Percentiles rank a stretch among this genome's conserved stretches.
Evolutionary conservation across 1,140 invertebrate genomes (phyloP).

Genomic region (Penaeus indicus): DNA sequence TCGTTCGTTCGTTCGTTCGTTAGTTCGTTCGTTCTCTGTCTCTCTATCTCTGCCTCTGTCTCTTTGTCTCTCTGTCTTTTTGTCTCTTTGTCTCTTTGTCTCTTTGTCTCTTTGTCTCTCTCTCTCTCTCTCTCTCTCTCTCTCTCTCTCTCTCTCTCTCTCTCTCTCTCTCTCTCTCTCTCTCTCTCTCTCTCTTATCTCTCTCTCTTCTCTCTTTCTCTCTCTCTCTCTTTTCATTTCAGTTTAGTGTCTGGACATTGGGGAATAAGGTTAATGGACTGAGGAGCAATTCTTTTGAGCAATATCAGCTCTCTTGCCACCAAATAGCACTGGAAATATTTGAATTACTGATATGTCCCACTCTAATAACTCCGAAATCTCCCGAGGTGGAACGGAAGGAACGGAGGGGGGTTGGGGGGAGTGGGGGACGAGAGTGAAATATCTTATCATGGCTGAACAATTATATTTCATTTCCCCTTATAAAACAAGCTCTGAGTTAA

Average conservation of each 20-base stretch:
- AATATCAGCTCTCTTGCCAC: too few species aligned
- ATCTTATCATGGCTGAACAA: too few species aligned
- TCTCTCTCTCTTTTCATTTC: neutral
- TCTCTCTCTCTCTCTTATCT: slow-evolving; percentile 10
- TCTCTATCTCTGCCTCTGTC: neutral
- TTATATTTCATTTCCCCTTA: too few species aligned
- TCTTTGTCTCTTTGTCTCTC: neutral
- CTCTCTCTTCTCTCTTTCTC: neutral
- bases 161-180: slow-evolving; percentile 7
- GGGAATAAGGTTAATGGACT: too few species aligned
- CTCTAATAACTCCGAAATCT: neutral
- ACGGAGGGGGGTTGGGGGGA: neutral
- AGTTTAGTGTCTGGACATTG: too few species aligned
- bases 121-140: neutral
- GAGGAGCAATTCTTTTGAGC: too few species aligned
- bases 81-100: slow-evolving; percentile 14
- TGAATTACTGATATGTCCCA: neutral
- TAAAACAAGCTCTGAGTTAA: too few species aligned
- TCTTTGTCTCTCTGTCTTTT: neutral
- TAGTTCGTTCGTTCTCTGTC: neutral
- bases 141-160: neutral
- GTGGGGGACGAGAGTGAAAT: neutral
- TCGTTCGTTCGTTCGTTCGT: neutral
- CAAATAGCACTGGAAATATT: too few species aligned
- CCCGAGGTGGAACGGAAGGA: neutral